Percentiles rank a stretch among this genome's conserved stretches.
Conservation (phyloP, 2,888 invertebrate species). For the Lasioglossum zephyrum region DNA sequence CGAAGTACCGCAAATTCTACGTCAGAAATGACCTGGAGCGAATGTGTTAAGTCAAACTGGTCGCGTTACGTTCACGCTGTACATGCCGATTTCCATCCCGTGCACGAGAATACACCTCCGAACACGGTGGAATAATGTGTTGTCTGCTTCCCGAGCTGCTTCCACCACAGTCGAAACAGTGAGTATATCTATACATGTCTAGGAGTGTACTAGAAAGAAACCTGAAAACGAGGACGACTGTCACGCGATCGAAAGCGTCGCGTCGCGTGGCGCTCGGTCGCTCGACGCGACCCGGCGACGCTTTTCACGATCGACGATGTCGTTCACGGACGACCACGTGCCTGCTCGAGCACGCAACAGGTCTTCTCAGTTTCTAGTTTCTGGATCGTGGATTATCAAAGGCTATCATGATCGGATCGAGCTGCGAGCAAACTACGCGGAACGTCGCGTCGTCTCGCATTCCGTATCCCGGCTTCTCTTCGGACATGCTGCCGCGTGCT, state of each 20-base stretch:
- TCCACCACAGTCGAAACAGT: not conserved
- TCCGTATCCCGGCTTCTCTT: not conserved
- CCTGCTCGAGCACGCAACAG: slow-evolving; percentile 51
- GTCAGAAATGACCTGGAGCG: not conserved
- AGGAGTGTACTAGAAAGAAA: slow-evolving; percentile 22
- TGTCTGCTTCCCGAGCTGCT: not conserved
- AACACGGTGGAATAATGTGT: slow-evolving; percentile 1
- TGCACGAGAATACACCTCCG: not conserved
- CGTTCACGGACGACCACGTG: slow-evolving; percentile 59
- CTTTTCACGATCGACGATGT: slow-evolving; percentile 57
- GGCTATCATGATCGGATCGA: slow-evolving; percentile 48
- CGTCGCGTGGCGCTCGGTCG: not conserved
- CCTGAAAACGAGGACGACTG: slow-evolving; percentile 55
- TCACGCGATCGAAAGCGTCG: slow-evolving; percentile 37
- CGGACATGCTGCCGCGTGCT: too few relatives aligned
- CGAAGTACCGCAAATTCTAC: not conserved
- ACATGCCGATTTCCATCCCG: not conserved
- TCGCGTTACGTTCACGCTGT: not conserved
- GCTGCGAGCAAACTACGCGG: slow-evolving; percentile 27
- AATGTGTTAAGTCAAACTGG: not conserved
- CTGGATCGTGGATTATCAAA: slow-evolving; percentile 41
- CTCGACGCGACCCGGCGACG: slow-evolving; percentile 3
- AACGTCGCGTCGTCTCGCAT: slow-evolving; percentile 37
- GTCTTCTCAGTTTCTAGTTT: slow-evolving; percentile 56
- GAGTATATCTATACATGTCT: not conserved